Conservation (phyloP, 1,140 invertebrate genomes). For the Polypedilum pembai region DNA sequence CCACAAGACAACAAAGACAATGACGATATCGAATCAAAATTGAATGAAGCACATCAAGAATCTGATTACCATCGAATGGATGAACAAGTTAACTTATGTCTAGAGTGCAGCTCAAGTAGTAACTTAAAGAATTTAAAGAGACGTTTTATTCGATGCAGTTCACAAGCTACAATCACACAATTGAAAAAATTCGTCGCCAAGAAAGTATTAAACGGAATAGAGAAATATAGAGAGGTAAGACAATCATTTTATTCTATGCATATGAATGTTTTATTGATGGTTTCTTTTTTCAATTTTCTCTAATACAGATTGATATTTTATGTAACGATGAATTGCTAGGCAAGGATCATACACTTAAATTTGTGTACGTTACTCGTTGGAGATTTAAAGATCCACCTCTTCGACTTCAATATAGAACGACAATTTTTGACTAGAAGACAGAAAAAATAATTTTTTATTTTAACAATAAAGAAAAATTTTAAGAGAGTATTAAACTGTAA, state of each 20-base stretch:
- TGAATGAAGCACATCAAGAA: slow-evolving; percentile 61
- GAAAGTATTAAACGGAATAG: slow-evolving; percentile 83
- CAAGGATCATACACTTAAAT: slow-evolving; percentile 98
- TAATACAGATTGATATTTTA: slow-evolving; percentile 86
- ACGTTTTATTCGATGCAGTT: slow-evolving; percentile 87
- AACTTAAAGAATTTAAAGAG: slow-evolving; percentile 77
- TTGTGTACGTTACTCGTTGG: slow-evolving; percentile 96
- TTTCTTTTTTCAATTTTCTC: slow-evolving; percentile 31
- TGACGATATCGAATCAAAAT: slow-evolving; percentile 38
- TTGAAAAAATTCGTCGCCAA: slow-evolving; percentile 96
- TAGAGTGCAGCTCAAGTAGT: slow-evolving; percentile 72
- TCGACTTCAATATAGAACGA: slow-evolving; percentile 72
- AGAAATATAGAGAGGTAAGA: slow-evolving; percentile 93
- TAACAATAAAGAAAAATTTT: no score
- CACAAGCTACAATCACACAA: slow-evolving; percentile 93
- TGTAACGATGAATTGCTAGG: slow-evolving; percentile 97
- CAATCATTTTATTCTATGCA: not conserved
- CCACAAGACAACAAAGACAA: slow-evolving; percentile 51
- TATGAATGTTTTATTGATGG: not conserved
- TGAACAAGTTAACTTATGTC: slow-evolving; percentile 89
- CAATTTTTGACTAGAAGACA: slow-evolving; percentile 43
- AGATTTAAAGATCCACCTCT: slow-evolving; percentile 86
- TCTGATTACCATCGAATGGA: slow-evolving; percentile 89
- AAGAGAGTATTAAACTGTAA: no score
- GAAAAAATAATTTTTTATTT: not conserved